Conservation (phyloP, 2,113 vertebrate genomes). For the Syngnathus floridae region DNA sequence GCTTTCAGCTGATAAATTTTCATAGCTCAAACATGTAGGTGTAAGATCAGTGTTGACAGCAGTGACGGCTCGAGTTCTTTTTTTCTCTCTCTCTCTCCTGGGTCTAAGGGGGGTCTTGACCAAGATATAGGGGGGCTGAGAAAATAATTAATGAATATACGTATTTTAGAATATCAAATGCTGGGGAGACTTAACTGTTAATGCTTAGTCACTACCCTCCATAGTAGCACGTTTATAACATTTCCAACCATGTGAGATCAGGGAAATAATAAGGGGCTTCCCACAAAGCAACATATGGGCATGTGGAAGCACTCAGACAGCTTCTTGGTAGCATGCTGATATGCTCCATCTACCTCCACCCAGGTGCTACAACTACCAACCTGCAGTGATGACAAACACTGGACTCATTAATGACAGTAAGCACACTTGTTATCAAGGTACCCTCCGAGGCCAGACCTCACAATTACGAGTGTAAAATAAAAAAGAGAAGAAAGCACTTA, state of each 20-base stretch:
- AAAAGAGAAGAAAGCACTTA: conserved; percentile 40
- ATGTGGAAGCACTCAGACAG: conserved; percentile 35
- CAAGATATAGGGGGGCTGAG: no score
- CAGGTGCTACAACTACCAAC: conserved; percentile 40
- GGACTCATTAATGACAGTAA: conserved; percentile 63
- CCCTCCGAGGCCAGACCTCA: conserved; percentile 46
- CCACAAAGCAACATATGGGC: conserved; percentile 55
- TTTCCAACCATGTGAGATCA: conserved; percentile 22
- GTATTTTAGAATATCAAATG: no score
- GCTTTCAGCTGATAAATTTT: no score
- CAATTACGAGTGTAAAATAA: conserved; percentile 53
- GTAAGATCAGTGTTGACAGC: no score
- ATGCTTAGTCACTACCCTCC: background rate
- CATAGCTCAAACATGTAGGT: no score
- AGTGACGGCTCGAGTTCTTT: no score
- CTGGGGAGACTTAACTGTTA: no score
- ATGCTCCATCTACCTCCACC: conserved; percentile 54
- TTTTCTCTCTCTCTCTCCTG: no score
- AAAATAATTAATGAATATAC: no score
- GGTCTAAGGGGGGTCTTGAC: no score
- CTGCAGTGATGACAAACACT: conserved; percentile 37
- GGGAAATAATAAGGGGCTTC: conserved; percentile 27
- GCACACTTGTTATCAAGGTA: conserved; percentile 63
- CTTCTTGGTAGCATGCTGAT: conserved; percentile 44
- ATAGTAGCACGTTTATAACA: conserved; percentile 12